Percentiles rank a stretch among this genome's conserved stretches.
Evolutionary conservation across 2,797 vertebrate genomes (phyloP).

Genomic region (Acanthopagrus latus): DNA sequence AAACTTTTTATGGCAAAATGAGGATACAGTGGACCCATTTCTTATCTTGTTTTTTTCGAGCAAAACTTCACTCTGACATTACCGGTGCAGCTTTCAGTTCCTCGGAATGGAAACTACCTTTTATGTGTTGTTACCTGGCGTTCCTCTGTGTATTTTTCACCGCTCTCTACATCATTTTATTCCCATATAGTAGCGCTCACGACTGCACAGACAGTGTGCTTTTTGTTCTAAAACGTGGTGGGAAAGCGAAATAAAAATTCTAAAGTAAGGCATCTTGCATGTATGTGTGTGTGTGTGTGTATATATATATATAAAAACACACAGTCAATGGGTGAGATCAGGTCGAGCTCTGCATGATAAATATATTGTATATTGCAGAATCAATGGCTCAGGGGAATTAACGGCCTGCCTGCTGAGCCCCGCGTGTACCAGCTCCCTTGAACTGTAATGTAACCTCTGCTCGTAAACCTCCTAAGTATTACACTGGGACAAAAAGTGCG

Average conservation of each 20-base stretch:
- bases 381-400: slow-evolving; percentile 17
- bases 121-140: slow-evolving; percentile 1
- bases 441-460: slow-evolving; percentile 18
- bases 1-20: slow-evolving; percentile 11
- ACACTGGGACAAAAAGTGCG: neutral
- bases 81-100: neutral
- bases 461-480: slow-evolving; percentile 24
- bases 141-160: slow-evolving; percentile 6
- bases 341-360: neutral
- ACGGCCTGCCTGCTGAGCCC: neutral
- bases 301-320: neutral
- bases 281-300: no score
- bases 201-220: neutral
- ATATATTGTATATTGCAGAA: neutral
- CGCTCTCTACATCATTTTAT: neutral
- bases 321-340: neutral
- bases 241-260: neutral
- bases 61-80: no score
- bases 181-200: neutral
- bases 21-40: neutral
- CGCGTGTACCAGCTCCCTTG: neutral
- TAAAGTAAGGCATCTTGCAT: neutral
- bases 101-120: slow-evolving; percentile 18
- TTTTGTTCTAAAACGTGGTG: neutral
- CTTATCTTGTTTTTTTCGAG: neutral